A percentile compares a stretch with the other conserved stretches of the same genome.
Conservation (phyloP, 1,140 invertebrate genomes). For the Heliconius melpomene region DNA sequence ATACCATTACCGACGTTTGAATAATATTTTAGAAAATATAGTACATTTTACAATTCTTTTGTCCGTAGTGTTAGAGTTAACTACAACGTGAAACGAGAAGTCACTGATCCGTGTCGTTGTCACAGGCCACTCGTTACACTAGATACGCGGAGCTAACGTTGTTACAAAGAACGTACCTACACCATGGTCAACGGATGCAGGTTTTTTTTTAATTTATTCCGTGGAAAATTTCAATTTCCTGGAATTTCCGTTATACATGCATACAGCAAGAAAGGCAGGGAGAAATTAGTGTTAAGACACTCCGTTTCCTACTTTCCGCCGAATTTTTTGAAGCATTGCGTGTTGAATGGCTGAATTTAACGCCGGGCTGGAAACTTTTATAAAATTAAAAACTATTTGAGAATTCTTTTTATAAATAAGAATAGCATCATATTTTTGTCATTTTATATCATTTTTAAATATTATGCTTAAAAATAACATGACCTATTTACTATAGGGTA, state of each 20-base stretch:
- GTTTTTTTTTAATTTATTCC: background rate
- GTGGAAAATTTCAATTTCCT: background rate
- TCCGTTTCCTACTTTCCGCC: too few relatives aligned
- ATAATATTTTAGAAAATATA: background rate
- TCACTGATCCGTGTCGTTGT: constrained; percentile 26
- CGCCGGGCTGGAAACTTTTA: background rate
- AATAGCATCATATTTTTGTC: background rate
- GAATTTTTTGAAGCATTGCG: too few relatives aligned
- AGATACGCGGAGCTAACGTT: constrained; percentile 22
- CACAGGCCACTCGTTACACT: constrained; percentile 29
- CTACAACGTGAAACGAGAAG: constrained; percentile 9
- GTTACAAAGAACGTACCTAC: constrained; percentile 16
- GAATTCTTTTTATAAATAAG: background rate
- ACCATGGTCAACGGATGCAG: background rate
- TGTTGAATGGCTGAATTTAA: too few relatives aligned
- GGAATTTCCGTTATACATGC: too few relatives aligned
- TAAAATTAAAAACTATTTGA: background rate
- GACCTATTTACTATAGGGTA: background rate
- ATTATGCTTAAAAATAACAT: too few relatives aligned
- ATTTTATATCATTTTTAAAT: too few relatives aligned
- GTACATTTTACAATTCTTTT: constrained; percentile 1
- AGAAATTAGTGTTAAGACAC: too few relatives aligned
- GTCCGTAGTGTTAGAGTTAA: background rate
- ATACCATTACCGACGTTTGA: too few relatives aligned
- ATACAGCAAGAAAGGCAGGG: too few relatives aligned